A percentile compares a stretch with the other conserved stretches of the same genome.
Conservation (phyloP, 2,797 vertebrate genomes). For the Sphenopsis melanotis region DNA sequence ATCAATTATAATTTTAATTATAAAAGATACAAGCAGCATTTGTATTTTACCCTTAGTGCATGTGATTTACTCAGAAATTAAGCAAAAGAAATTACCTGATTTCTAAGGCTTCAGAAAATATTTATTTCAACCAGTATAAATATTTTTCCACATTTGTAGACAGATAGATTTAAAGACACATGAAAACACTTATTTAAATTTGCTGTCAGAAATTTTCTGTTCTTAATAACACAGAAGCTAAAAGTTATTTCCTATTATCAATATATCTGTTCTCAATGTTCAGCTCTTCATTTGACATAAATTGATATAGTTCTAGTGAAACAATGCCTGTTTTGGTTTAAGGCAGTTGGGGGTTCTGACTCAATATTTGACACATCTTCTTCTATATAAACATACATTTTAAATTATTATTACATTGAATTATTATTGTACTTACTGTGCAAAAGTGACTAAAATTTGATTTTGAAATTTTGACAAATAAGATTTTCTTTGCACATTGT, state of each 20-base stretch:
- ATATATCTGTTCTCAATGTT: not conserved
- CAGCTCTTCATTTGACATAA: not conserved
- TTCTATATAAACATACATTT: not conserved
- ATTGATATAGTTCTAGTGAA: not conserved
- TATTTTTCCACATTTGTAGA: not conserved
- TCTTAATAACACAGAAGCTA: not conserved
- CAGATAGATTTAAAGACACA: not conserved
- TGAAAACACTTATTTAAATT: not conserved
- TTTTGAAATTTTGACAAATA: not conserved
- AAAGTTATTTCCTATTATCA: not conserved
- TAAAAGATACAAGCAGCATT: not conserved
- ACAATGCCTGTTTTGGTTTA: not conserved
- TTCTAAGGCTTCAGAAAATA: not conserved
- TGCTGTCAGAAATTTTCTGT: not conserved
- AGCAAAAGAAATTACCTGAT: not conserved
- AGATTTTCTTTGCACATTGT: not conserved
- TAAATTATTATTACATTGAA: not conserved
- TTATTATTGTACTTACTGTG: not conserved
- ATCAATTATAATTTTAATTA: not conserved
- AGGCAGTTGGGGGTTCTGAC: not conserved
- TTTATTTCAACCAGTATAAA: not conserved
- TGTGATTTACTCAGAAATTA: not conserved
- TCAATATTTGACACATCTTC: not conserved
- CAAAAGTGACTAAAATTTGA: not conserved
- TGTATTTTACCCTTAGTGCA: not conserved